Conservation (phyloP, 2,797 vertebrate genomes). For the Echiichthys vipera region DNA sequence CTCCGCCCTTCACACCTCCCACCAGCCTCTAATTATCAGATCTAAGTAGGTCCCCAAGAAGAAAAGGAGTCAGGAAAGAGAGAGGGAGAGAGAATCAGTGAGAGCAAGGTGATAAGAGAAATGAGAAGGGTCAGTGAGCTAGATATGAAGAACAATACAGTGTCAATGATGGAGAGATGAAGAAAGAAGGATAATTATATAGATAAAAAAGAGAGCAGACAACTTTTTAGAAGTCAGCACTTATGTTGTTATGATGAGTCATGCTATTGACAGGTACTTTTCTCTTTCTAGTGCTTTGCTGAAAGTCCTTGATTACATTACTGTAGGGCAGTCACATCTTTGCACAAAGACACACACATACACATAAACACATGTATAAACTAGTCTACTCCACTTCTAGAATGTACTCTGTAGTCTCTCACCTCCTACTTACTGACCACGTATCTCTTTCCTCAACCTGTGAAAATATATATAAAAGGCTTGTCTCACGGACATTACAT, state of each 20-base stretch:
- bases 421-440: neutral
- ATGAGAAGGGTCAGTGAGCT: constrained; percentile 55
- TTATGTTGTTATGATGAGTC: constrained; percentile 58
- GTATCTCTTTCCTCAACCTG: neutral
- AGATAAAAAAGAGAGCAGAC: neutral
- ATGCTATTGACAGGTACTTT: constrained; percentile 47
- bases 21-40: constrained; percentile 78
- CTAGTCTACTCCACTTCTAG: neutral
- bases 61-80: constrained; percentile 51
- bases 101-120: constrained; percentile 52
- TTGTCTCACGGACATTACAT: neutral
- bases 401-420: neutral
- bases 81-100: constrained; percentile 18
- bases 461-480: neutral
- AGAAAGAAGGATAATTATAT: constrained; percentile 41
- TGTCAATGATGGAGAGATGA: constrained; percentile 38
- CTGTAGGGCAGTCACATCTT: constrained; percentile 7
- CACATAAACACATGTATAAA: neutral
- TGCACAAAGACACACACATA: constrained; percentile 7
- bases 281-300: constrained; percentile 17
- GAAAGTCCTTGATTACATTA: constrained; percentile 30
- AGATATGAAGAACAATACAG: constrained; percentile 21
- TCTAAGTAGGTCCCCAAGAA: constrained; percentile 76
- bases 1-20: constrained; percentile 78
- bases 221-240: constrained; percentile 41